phyloP scores from a whole-genome alignment of 2,888 invertebrate species.

The Oasisia sp. region DNA sequence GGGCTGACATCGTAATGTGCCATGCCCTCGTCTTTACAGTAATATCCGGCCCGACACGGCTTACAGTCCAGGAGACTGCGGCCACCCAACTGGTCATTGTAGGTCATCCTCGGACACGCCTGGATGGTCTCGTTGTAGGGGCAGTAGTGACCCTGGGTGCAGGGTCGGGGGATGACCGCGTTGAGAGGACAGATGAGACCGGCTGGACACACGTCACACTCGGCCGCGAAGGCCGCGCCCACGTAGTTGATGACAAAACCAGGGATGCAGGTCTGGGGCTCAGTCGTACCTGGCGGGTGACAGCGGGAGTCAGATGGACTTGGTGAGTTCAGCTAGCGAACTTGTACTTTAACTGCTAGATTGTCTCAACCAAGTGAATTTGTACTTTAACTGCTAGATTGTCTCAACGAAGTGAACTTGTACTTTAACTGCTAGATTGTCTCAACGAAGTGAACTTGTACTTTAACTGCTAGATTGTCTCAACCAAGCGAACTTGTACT shows the following conservation, averaged over 20 bases:
- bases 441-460: too few relatives aligned
- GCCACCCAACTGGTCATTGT: conserved; percentile 22
- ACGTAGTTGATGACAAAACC: conserved; percentile 53
- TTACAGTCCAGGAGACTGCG: conserved; percentile 52
- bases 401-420: too few relatives aligned
- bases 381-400: too few relatives aligned
- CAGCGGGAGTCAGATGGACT: neutral
- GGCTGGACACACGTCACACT: conserved; percentile 61
- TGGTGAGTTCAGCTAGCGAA: too few relatives aligned
- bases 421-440: too few relatives aligned
- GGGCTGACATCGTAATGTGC: conserved; percentile 53
- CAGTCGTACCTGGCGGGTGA: conserved; percentile 44
- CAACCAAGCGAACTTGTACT: too few relatives aligned
- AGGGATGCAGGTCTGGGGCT: conserved; percentile 49
- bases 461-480: too few relatives aligned
- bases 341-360: too few relatives aligned
- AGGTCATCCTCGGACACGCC: conserved; percentile 33
- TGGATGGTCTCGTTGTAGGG: conserved; percentile 42
- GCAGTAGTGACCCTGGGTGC: conserved; percentile 59
- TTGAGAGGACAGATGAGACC: conserved; percentile 59
- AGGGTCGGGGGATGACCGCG: conserved; percentile 56
- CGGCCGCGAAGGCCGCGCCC: conserved; percentile 52
- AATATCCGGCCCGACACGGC: conserved; percentile 59
- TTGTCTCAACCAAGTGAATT: too few relatives aligned
- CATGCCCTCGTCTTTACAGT: conserved; percentile 53